Evolutionary conservation across 2,113 vertebrate species (phyloP).

Genomic region (Rhea americana): DNA sequence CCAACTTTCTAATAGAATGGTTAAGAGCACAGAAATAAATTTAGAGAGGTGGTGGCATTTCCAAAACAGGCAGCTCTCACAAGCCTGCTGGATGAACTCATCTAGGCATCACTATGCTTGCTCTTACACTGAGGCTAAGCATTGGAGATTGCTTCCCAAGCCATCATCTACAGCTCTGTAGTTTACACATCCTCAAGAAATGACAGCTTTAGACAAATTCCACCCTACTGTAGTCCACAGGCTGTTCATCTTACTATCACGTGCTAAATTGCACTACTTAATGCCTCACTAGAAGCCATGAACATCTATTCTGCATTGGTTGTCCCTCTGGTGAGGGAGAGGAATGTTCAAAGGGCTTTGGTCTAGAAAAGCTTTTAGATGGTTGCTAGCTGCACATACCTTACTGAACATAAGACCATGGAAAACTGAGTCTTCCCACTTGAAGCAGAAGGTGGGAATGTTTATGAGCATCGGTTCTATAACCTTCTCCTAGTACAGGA

Average conservation of each 20-base stretch:
- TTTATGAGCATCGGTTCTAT: background rate
- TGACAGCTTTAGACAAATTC: background rate
- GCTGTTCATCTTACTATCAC: background rate
- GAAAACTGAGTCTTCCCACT: accelerated
- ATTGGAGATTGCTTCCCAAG: background rate
- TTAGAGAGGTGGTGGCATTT: accelerated
- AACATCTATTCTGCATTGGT: background rate
- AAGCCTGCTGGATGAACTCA: background rate
- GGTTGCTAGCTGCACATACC: no score
- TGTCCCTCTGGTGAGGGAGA: background rate
- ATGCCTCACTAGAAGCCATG: background rate
- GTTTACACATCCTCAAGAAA: background rate
- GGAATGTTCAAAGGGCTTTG: accelerated
- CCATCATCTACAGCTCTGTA: background rate
- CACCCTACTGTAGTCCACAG: background rate
- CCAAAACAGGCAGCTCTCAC: accelerated
- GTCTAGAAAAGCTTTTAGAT: background rate
- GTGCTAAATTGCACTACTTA: background rate
- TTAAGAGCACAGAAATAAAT: background rate
- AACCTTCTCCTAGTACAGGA: background rate
- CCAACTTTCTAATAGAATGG: background rate
- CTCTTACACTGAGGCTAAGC: background rate
- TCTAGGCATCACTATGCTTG: background rate
- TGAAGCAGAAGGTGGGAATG: accelerated
- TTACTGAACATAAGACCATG: background rate